Conservation (phyloP, 2,888 invertebrate genomes). For the Caradrina clavipalpis region DNA sequence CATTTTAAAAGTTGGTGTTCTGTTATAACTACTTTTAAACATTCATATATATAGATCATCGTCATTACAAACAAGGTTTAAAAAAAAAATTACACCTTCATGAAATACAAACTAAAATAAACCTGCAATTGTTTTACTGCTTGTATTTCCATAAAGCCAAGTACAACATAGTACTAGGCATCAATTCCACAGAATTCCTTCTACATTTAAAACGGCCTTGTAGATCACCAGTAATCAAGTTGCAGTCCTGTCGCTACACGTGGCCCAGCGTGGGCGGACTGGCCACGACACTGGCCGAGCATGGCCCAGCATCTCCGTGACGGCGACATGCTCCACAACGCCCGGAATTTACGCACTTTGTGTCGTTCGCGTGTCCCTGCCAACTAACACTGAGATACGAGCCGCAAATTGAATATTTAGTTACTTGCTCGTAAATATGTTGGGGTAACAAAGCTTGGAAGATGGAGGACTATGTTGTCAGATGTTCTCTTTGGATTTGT, state of each 20-base stretch:
- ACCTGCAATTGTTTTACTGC: neutral
- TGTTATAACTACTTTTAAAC: too few relatives aligned
- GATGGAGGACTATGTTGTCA: conserved; percentile 14
- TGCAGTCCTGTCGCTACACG: conserved; percentile 71
- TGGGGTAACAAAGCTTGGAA: conserved; percentile 47
- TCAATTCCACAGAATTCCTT: conserved; percentile 6
- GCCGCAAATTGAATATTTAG: conserved; percentile 64
- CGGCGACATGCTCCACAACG: conserved; percentile 53
- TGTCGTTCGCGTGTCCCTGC: conserved; percentile 60
- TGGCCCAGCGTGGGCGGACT: conserved; percentile 83
- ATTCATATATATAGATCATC: too few relatives aligned
- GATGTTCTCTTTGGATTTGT: conserved; percentile 1
- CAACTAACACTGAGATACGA: conserved; percentile 63
- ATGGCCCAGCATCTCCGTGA: conserved; percentile 46
- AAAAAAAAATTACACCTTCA: too few relatives aligned
- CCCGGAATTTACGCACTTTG: conserved; percentile 57
- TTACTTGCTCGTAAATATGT: conserved; percentile 55
- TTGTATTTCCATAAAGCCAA: neutral
- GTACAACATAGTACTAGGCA: neutral
- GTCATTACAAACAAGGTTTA: too few relatives aligned
- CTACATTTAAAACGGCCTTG: conserved; percentile 37
- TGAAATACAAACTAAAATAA: neutral
- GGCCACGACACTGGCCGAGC: conserved; percentile 60
- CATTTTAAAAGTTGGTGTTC: too few relatives aligned
- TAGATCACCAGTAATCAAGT: conserved; percentile 59